phyloP scores from a whole-genome alignment of 2,888 invertebrate species.

The Drosophila anomalata region DNA sequence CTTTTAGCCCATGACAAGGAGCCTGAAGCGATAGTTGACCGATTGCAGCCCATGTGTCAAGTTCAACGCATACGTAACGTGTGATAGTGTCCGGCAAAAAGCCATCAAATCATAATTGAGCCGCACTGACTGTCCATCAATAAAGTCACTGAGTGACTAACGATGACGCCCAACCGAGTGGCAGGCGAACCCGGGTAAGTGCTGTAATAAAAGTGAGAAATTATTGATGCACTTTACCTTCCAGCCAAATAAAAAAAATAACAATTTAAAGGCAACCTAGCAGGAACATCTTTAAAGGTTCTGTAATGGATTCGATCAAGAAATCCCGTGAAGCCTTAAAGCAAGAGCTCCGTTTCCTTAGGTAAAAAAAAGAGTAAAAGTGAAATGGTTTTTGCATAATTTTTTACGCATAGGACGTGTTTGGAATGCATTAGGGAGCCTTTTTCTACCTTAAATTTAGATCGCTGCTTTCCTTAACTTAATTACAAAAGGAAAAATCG shows the following conservation, averaged over 20 bases:
- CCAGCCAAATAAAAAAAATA: background rate
- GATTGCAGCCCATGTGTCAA: conserved; percentile 18
- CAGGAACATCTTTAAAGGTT: conserved; percentile 6
- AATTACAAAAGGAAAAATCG: background rate
- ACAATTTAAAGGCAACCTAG: background rate
- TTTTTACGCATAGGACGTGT: conserved; percentile 6
- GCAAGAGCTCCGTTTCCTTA: background rate
- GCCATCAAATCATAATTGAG: conserved; percentile 61
- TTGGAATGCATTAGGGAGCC: conserved; percentile 15
- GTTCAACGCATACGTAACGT: conserved; percentile 46
- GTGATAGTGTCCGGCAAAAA: conserved; percentile 37
- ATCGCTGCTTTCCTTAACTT: background rate
- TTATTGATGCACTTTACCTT: conserved; percentile 24
- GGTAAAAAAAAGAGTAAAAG: background rate
- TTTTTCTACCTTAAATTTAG: background rate
- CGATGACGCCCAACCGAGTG: conserved; percentile 33
- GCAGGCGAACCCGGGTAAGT: conserved; percentile 27
- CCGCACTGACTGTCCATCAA: conserved; percentile 48
- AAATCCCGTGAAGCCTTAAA: background rate
- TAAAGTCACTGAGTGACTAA: conserved; percentile 19
- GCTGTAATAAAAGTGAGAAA: conserved; percentile 38
- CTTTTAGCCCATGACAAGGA: conserved; percentile 60
- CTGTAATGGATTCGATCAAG: conserved; percentile 20
- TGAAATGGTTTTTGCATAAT: conserved; percentile 16
- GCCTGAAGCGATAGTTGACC: conserved; percentile 40